Evolutionary conservation across 1,140 invertebrate genomes (phyloP).

Genomic region (Brachionus plicatilis): DNA sequence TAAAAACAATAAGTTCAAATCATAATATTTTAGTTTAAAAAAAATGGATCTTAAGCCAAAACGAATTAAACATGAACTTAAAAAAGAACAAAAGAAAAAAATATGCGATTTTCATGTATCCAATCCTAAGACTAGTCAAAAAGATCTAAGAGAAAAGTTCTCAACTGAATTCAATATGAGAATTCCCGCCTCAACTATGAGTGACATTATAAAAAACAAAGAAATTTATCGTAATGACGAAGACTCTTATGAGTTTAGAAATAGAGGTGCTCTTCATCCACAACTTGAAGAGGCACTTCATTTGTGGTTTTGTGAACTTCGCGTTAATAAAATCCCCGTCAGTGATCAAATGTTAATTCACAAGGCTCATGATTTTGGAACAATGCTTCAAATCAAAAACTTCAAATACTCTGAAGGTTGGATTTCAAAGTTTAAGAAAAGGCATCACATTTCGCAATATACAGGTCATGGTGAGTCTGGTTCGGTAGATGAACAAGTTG

Average conservation of each 20-base stretch:
- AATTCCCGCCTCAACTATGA: background rate
- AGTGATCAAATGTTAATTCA: too few species aligned
- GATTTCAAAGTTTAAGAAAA: too few species aligned
- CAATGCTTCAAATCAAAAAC: too few species aligned
- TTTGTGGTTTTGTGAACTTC: background rate
- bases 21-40: background rate
- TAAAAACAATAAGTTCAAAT: background rate
- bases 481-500: too few species aligned
- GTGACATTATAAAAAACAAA: background rate
- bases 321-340: too few species aligned
- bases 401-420: too few species aligned
- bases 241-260: background rate
- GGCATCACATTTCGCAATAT: too few species aligned
- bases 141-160: background rate
- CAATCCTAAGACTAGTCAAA: background rate
- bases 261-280: background rate
- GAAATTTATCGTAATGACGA: background rate
- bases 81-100: conserved; percentile 14
- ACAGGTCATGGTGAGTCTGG: too few species aligned
- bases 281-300: background rate
- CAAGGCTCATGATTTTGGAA: too few species aligned
- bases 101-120: conserved; percentile 8
- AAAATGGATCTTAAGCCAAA: conserved; percentile 12
- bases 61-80: background rate
- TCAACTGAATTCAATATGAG: background rate